phyloP scores from a whole-genome alignment of 2,113 vertebrate genomes.

The Atherinomorus stipes region DNA sequence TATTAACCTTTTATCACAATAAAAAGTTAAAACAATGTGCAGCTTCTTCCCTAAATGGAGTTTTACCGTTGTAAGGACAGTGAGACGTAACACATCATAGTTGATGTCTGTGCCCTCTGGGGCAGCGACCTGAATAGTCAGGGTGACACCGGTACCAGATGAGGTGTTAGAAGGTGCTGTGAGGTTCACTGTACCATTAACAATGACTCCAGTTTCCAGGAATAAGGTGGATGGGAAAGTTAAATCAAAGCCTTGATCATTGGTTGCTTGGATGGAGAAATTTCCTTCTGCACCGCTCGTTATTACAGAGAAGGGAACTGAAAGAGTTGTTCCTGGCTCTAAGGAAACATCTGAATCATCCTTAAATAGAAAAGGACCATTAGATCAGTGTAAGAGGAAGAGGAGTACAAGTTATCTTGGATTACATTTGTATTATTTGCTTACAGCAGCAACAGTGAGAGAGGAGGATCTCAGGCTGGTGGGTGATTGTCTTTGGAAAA shows the following conservation, averaged over 20 bases:
- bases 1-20: background rate
- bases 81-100: conserved; percentile 62
- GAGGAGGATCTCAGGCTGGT: conserved; percentile 64
- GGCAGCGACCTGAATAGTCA: conserved; percentile 72
- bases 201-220: conserved; percentile 37
- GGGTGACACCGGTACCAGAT: conserved; percentile 71
- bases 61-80: conserved; percentile 55
- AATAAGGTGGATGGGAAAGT: conserved; percentile 48
- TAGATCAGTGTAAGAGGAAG: background rate
- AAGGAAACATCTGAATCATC: conserved; percentile 35
- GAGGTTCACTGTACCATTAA: conserved; percentile 63
- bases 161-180: conserved; percentile 50
- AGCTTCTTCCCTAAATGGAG: background rate
- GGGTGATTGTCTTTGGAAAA: conserved; percentile 71
- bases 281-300: conserved; percentile 38
- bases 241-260: conserved; percentile 41
- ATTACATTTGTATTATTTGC: background rate
- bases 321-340: conserved; percentile 46
- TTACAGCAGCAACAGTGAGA: conserved; percentile 51
- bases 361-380: conserved; percentile 39
- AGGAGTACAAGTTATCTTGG: background rate
- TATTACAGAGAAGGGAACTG: conserved; percentile 66
- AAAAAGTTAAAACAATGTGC: too few species aligned
- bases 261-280: conserved; percentile 63
- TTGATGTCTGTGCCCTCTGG: conserved; percentile 62